These are phyloP conservation scores for Cataglyphis rosenhaueri DNA, from an alignment of 2,888 invertebrate genomes.

Conservation along the genomic window DNA sequence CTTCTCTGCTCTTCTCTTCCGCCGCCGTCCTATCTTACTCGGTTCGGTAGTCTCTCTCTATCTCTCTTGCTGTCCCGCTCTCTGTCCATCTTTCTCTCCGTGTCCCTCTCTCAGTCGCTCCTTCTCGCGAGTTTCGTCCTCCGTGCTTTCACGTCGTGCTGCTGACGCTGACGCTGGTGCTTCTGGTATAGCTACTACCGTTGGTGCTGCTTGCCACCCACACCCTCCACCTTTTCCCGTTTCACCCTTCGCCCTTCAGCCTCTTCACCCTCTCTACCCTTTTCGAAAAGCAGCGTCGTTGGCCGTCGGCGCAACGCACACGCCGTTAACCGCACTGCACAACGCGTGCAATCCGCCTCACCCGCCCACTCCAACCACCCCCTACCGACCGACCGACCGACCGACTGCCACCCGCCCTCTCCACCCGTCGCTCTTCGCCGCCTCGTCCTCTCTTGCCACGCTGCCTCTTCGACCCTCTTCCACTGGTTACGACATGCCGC, in stretches of 20 bases:
- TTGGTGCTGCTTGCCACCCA: conserved; percentile 66
- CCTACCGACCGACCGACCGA: conserved; percentile 33
- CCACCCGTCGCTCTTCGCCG: conserved; percentile 57
- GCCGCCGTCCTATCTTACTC: conserved; percentile 60
- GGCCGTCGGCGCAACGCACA: conserved; percentile 83
- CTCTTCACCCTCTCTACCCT: conserved; percentile 73
- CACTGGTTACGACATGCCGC: conserved; percentile 70
- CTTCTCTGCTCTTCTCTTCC: conserved; percentile 56
- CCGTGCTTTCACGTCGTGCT: conserved; percentile 72
- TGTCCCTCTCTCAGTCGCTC: conserved; percentile 63
- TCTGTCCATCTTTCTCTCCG: conserved; percentile 58
- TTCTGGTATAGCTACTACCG: conserved; percentile 71
- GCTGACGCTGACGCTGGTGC: conserved; percentile 75
- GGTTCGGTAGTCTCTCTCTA: conserved; percentile 46
- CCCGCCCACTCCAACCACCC: conserved; percentile 62
- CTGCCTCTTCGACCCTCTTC: conserved; percentile 72
- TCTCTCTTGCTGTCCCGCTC: conserved; percentile 15
- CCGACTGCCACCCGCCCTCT: conserved; percentile 53
- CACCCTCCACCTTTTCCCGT: conserved; percentile 42
- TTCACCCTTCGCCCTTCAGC: conserved; percentile 60
- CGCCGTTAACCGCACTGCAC: conserved; percentile 84
- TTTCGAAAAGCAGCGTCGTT: conserved; percentile 80
- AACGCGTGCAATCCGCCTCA: conserved; percentile 81
- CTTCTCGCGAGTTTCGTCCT: conserved; percentile 68
- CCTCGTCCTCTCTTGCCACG: conserved; percentile 61